These are phyloP conservation scores for Drosophila pegasa DNA, from an alignment of 2,888 invertebrate genomes.

Conservation along the genomic window DNA sequence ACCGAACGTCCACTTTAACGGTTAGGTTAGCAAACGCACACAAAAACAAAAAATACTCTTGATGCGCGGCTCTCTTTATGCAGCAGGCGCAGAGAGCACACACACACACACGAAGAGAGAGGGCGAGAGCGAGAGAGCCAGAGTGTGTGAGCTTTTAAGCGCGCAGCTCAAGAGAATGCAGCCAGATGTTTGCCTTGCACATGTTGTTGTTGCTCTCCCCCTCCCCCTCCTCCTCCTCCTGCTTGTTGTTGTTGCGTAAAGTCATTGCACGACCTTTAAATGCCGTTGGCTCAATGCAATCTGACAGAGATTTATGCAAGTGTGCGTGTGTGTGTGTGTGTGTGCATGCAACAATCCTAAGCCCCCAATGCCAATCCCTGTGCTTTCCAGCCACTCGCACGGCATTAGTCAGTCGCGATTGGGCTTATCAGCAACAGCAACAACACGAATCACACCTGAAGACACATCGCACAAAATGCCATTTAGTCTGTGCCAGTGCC, in stretches of 20 bases:
- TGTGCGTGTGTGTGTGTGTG: not conserved
- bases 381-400: conserved; percentile 3
- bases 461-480: conserved; percentile 54
- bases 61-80: not conserved
- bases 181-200: conserved; percentile 46
- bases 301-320: conserved; percentile 22
- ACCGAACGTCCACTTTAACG: not conserved
- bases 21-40: not conserved
- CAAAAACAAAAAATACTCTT: not conserved
- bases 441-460: conserved; percentile 17
- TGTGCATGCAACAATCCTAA: not conserved
- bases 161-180: conserved; percentile 6
- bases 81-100: not conserved
- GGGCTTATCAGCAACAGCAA: conserved; percentile 44
- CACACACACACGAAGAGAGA: not conserved
- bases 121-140: not conserved
- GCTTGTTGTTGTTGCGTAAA: conserved; percentile 47
- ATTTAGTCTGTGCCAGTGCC: conserved; percentile 56
- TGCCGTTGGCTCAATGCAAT: conserved; percentile 58
- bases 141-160: conserved; percentile 21
- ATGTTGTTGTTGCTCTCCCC: conserved; percentile 5
- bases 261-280: conserved; percentile 72
- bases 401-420: conserved; percentile 34
- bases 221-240: too few species aligned
- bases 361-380: conserved; percentile 14